Evolutionary conservation across 2,888 invertebrate species (phyloP), one percentile per base, ranked within the genome.

Genomic region (Parascotia fuliginaria): DNA sequence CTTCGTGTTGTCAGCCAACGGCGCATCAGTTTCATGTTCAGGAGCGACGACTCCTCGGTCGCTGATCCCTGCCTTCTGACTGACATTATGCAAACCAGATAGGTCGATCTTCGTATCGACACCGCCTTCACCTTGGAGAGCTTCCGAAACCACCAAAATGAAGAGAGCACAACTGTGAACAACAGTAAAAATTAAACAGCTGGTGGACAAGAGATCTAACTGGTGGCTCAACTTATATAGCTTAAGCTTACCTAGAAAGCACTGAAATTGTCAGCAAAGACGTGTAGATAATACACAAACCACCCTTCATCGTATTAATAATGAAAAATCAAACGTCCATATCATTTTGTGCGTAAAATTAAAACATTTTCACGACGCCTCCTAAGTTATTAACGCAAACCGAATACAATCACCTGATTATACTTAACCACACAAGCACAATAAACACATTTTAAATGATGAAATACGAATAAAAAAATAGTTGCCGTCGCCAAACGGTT

Each of bases 231-330:
- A 11, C 32, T 28, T 55, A 32, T 33, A 22, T 2, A 3, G 0
- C 28, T 45, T 48, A 15, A 24, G 79, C 75, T 63, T 81, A 94
- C 94, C 94, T 94, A 60, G 94, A 94, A 47, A 93, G 78, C 73
- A 94, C 86, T 75, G 93, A 94, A 77, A 93, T 92, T 59, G 94
- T 92, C 86, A 94, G 89, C 77, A 94, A 85, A 77, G 92, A 93
- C 91, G 93, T 94, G 83, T 93, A 93, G 76, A 94, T 89, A 69
- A 92, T 81, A 80, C 90, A 90, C 77, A 94, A 83, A 75, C 92
- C 92, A 83, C 93, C 90, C 93, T 93, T 94, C 94, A 94, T 94
- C 89, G 88, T 93, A 91, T 79, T 81, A 87, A 85, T 70, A 89
- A 60, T 84, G 81, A 85, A 77, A 87, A 83, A 87, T 88, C 83